phyloP scores from a whole-genome alignment of 2,888 invertebrate species.

The Agriopis leucophaearia region DNA sequence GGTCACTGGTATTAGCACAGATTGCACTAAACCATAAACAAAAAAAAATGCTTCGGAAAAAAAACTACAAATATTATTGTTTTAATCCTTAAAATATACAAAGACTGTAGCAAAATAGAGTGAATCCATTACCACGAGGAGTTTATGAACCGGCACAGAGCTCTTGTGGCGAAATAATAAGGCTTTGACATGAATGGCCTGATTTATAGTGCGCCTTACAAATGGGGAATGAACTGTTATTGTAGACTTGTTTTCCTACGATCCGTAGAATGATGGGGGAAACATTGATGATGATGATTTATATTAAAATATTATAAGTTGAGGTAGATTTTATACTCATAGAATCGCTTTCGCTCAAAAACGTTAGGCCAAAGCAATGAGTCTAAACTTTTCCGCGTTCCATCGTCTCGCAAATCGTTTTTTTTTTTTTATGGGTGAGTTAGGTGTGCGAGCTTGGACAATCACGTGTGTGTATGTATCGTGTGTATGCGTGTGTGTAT shows the following conservation, averaged over 20 bases:
- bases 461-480: no score
- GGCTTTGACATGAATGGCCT: slow-evolving; percentile 44
- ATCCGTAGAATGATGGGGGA: not conserved
- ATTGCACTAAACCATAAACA: no score
- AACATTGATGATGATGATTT: not conserved
- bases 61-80: slow-evolving; percentile 5
- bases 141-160: slow-evolving; percentile 40
- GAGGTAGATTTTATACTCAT: no score
- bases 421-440: no score
- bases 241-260: slow-evolving; percentile 19
- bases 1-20: no score
- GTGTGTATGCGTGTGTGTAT: no score
- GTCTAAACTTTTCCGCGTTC: no score
- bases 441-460: no score
- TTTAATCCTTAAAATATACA: slow-evolving; percentile 14
- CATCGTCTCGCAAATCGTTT: no score
- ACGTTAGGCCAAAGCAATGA: no score
- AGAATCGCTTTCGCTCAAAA: no score
- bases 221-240: slow-evolving; percentile 17
- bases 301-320: not conserved
- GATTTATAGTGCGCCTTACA: slow-evolving; percentile 39
- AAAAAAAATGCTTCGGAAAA: not conserved
- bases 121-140: slow-evolving; percentile 31
- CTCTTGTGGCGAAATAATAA: slow-evolving; percentile 41
- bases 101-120: slow-evolving; percentile 31